Evolutionary conservation across 2,797 vertebrate species (phyloP), one percentile per base, ranked within the genome.

Genomic region (Pseudochaenichthys georgianus): DNA sequence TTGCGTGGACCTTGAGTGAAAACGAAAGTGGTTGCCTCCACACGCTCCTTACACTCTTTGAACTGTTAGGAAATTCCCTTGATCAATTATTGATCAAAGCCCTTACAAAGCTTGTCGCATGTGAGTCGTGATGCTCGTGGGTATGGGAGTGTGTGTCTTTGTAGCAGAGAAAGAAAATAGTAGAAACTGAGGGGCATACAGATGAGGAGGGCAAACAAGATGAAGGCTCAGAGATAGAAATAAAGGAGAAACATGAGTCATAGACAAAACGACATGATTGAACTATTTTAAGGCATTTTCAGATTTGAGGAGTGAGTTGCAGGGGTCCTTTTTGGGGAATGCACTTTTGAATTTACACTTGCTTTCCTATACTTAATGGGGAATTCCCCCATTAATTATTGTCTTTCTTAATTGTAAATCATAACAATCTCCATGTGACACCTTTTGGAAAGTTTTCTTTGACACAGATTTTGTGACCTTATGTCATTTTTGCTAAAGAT

Each of bases 51-150:
- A 58, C 74, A 65, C 61, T 88, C 83, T 88, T 87, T 86, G 80
- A 90, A 82, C 75, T 85, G 78, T 79, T 78, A 64, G 85, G 91
- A 84, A 70, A 86, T 68, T 73, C 77, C 78, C 80, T 89, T 87
- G 87, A 93, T 93, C 88, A 92, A 90, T 92, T 87, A 92, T 93
- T 90, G 89, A 93, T 92, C 88, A 92, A 92, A 93, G 83, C 77
- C 89, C 86, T 93, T 90, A 88, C 82, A 90, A 88, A 82, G 83
- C 80, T 75, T 60, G 84, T 84, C 19, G 4, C 59, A 3, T 70
- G 71, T 75, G 87, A 74, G 81, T 80, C 34, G 19, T 13, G 50
- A 46, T 70, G 71, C 60, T 61, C 3, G 1, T 69, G 70, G 50
- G 54, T 45, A 57, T 41, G 17, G 45, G 62, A 64, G 64, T 69